Evolutionary conservation across 2,113 vertebrate genomes (phyloP), one percentile per base, ranked within the genome.

Genomic region (Gobiocypris rarus): DNA sequence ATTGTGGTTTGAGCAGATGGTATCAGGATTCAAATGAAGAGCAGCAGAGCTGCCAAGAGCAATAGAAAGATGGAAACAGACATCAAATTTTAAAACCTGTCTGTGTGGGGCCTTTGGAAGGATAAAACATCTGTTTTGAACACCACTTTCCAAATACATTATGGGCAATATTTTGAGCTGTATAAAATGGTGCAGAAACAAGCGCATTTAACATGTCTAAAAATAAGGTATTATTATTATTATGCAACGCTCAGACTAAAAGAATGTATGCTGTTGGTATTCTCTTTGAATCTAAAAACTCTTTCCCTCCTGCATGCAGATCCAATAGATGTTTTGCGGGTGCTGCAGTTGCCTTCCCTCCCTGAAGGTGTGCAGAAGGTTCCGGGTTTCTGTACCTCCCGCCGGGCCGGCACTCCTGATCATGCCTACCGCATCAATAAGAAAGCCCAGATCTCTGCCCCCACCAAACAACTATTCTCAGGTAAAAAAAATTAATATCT

Each of bases 381-480:
- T 0, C 91, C 95, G 0, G 94, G 95, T 9, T 94, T 97, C 91
- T 98, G 97, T 89, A 90, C 94, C 6, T 93, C 93, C 31, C 93
- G 93, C 0, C 93, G 92, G 43, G 82, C 89, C 8, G 90, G 94
- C 54, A 90, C 50, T 79, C 90, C 94, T 3, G 95, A 95, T 79
- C 93, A 95, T 74, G 97, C 97, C 85, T 98, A 95, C 93, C 94
- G 95, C 56, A 94, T 98, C 87, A 91, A 91, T 70, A 95, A 96
- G 79, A 96, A 94, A 81, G 96, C 96, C 52, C 97, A 98, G 92
- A 95, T 98, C 92, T 97, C 96, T 0, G 96, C 96, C 26, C 97
- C 97, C 85, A 98, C 97, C 67, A 95, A 95, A 86, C 96, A 97
- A 89, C 95, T 98, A 85, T 98, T 95, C 91, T 92, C 93, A 93